Conservation (phyloP, 2,888 invertebrate species). For the Ramazzottius varieornatus region DNA sequence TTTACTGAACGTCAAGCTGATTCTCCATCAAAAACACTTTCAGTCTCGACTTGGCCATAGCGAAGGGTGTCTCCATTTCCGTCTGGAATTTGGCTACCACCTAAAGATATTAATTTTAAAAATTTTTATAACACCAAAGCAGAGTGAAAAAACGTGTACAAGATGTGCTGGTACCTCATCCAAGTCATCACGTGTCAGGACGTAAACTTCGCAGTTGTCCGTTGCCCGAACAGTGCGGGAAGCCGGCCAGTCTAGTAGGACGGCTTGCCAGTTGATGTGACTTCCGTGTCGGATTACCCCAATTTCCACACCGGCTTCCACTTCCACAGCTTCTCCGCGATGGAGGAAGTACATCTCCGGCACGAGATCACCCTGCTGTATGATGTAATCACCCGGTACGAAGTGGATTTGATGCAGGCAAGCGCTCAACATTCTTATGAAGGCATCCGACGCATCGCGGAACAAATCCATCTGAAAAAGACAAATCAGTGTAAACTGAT, state of each 20-base stretch:
- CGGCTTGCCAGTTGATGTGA: neutral
- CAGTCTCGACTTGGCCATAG: neutral
- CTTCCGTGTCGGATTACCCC: neutral
- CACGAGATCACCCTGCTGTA: constrained; percentile 10
- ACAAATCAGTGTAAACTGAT: constrained; percentile 8
- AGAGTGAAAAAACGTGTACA: neutral
- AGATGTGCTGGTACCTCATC: constrained; percentile 4
- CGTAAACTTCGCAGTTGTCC: constrained; percentile 1
- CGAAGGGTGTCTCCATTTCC: neutral
- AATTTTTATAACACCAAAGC: too few relatives aligned
- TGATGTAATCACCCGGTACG: constrained; percentile 9
- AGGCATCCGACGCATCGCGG: constrained; percentile 7
- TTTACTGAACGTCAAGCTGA: too few relatives aligned
- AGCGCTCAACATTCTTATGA: constrained; percentile 8
- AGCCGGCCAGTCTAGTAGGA: neutral
- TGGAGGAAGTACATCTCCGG: constrained; percentile 8
- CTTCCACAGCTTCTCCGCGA: constrained; percentile 7
- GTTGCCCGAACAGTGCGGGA: neutral
- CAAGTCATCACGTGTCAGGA: neutral
- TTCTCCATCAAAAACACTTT: neutral
- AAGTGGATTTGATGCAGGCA: constrained; percentile 8
- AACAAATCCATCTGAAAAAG: constrained; percentile 9
- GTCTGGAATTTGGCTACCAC: neutral
- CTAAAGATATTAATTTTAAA: too few relatives aligned
- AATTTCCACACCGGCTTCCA: neutral